Conservation (phyloP, 2,113 vertebrate species). For the Limanda limanda region DNA sequence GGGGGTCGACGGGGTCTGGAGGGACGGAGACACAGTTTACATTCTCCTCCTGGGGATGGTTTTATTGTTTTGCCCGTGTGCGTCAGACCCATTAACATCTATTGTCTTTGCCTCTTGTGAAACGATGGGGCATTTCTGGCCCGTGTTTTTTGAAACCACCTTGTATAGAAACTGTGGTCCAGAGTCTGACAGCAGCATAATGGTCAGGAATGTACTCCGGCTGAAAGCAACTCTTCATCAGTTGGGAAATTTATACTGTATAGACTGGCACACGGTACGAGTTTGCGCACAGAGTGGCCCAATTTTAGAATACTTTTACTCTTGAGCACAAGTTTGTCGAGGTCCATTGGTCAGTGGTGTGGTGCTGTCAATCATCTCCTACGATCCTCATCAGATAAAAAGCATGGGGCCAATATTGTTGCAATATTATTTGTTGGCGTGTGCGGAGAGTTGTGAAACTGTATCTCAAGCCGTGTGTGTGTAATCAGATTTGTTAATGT, state of each 20-base stretch:
- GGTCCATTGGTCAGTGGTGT: not conserved
- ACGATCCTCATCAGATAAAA: not conserved
- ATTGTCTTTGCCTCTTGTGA: slow-evolving; percentile 70
- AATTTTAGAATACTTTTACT: slow-evolving; percentile 12
- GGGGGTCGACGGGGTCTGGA: slow-evolving; percentile 30
- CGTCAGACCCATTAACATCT: slow-evolving; percentile 59
- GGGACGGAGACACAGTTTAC: slow-evolving; percentile 58
- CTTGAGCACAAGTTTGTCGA: slow-evolving; percentile 13
- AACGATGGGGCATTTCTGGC: slow-evolving; percentile 63
- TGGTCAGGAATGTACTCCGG: slow-evolving; percentile 60
- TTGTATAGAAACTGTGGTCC: slow-evolving; percentile 72
- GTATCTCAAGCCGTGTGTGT: no score
- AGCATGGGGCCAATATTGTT: not conserved
- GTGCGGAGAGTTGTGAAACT: no score
- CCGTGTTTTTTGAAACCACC: slow-evolving; percentile 59
- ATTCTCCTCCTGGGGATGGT: slow-evolving; percentile 53
- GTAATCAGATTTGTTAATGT: not conserved
- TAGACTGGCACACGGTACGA: slow-evolving; percentile 35
- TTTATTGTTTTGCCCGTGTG: slow-evolving; percentile 65
- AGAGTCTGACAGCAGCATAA: slow-evolving; percentile 63
- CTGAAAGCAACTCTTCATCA: slow-evolving; percentile 38
- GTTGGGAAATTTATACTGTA: slow-evolving; percentile 42
- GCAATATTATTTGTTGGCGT: not conserved
- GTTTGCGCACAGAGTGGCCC: slow-evolving; percentile 11
- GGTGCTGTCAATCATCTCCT: not conserved